These are phyloP conservation scores for Ctenodactylus gundi DNA, from an alignment of 2,113 vertebrate species.

Conservation along the genomic window DNA sequence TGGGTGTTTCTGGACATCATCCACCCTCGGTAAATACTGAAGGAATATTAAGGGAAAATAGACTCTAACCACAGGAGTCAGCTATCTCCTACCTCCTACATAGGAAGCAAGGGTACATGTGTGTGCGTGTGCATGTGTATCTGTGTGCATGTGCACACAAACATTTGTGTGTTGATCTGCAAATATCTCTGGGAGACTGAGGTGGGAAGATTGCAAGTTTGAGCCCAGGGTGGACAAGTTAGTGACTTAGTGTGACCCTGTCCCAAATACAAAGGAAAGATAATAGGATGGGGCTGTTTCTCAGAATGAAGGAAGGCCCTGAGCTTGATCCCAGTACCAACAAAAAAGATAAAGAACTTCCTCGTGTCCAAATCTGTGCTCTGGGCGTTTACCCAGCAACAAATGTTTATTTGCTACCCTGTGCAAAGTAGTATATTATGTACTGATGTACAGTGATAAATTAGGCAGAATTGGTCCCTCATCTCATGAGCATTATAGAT, in stretches of 20 bases:
- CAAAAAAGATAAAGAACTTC: conserved; percentile 24
- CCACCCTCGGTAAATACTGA: conserved; percentile 70
- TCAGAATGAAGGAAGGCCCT: too few relatives aligned
- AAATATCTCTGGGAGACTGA: too few relatives aligned
- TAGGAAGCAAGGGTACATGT: too few relatives aligned
- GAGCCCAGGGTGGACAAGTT: too few relatives aligned
- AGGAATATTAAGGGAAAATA: conserved; percentile 71
- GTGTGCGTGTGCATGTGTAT: not conserved
- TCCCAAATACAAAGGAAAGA: too few relatives aligned
- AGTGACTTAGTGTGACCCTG: too few relatives aligned
- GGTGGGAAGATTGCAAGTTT: too few relatives aligned
- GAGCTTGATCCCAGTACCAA: too few relatives aligned
- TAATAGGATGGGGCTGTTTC: too few relatives aligned
- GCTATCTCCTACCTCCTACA: not conserved
- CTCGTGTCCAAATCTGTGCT: too few relatives aligned
- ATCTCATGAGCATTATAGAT: conserved; percentile 17
- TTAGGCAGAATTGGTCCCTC: not conserved
- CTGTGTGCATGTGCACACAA: not conserved
- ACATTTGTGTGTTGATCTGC: not conserved
- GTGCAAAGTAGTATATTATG: not conserved
- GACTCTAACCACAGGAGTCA: conserved; percentile 58
- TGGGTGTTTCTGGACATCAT: conserved; percentile 71
- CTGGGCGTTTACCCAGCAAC: not conserved
- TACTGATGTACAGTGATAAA: not conserved
- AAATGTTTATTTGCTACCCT: conserved; percentile 37